Conservation (phyloP, 2,113 vertebrate species). For the Pseudolaguvia tuberculata region DNA sequence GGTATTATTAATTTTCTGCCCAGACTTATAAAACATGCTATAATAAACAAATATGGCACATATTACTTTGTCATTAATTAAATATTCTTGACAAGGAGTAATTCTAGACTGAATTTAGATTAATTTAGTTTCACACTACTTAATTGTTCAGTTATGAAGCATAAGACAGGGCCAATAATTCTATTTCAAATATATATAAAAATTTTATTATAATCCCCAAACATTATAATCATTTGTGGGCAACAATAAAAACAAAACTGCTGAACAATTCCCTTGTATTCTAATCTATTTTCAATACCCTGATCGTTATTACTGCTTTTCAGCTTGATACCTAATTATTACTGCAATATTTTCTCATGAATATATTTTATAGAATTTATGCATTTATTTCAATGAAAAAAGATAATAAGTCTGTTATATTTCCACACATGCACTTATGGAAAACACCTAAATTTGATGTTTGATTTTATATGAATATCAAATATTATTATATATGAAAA, state of each 20-base stretch:
- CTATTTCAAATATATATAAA: neutral
- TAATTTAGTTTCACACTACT: neutral
- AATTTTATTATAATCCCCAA: neutral
- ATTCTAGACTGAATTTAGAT: neutral
- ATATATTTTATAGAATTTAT: neutral
- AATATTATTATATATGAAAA: no score
- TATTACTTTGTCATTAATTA: constrained; percentile 15
- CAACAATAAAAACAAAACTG: neutral
- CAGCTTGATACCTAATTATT: neutral
- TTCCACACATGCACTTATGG: no score
- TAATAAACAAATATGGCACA: constrained; percentile 43
- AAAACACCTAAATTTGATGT: no score
- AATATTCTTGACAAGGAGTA: constrained; percentile 2
- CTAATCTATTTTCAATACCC: neutral
- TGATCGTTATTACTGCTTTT: neutral
- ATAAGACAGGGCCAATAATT: neutral
- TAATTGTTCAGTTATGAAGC: neutral
- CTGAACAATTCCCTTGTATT: no score
- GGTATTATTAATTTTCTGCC: constrained; percentile 47
- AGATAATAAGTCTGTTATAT: neutral
- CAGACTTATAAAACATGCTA: constrained; percentile 17
- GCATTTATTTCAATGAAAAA: neutral
- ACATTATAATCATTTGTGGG: neutral
- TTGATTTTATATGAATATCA: no score
- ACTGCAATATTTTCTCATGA: no score